Base-by-base conservation (phyloP, 2,888 invertebrate species). In the Chymomyza procnemis region DNA sequence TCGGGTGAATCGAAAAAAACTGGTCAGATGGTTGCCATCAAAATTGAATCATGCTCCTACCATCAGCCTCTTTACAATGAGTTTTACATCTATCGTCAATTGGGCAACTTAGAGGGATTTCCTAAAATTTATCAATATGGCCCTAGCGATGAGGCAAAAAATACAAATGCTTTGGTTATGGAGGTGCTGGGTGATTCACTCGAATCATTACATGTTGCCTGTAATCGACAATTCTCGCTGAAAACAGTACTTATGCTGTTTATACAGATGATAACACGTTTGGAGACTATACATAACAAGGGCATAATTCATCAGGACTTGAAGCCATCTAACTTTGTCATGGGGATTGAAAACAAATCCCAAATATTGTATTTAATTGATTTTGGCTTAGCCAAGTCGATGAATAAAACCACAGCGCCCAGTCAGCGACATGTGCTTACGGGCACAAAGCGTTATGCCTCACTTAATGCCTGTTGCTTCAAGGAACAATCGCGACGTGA, bases 311-410 rank as follows among this genome's bases (percentile, higher is more conserved):
- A 99, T 93, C 95, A 98, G 89, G 98, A 99, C 92, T 97, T 98
- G 85, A 97, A 97, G 91, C 97, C 97, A 55, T 98, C 98, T 91
- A 98, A 98, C 92, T 98, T 99, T 93, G 93, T 99, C 71, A 98
- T 98, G 98, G 98, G 98, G 84, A 97, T 98, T 91, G 98, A 41
- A 12, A 1, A 5, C 34, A 9, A 98, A 90, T 98, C 98, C 93
- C 98, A 99, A 93, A 98, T 98, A 93, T 94, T 99, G 71, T 99
- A 99, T 93, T 94, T 99, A 92, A 99, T 99, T 91, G 99, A 99
- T 93, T 99, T 99, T 92, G 99, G 99, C 54, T 93, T 99, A 91
- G 99, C 99, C 79, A 99, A 99, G 93, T 99, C 99, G 93, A 99
- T 95, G 92, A 94, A 99, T 66, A 99, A 99, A 95, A 82, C 95